A percentile compares a stretch with the other conserved stretches of the same genome.
Conservation (phyloP, 2,888 invertebrate genomes). For the Nomada ferruginata region DNA sequence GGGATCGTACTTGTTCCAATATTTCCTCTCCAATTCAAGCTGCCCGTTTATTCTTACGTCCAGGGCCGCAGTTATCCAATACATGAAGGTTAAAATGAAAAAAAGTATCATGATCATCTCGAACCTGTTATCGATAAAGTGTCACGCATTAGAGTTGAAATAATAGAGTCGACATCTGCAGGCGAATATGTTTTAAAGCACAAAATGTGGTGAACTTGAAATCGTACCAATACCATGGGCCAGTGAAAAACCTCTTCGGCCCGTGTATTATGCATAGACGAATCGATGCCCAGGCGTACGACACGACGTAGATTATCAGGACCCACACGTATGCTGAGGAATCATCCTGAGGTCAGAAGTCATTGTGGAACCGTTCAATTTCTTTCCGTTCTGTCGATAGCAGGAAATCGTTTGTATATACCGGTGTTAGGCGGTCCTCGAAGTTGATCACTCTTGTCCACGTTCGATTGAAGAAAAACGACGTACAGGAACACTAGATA, state of each 20-base stretch:
- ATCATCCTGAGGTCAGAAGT: slow-evolving; percentile 33
- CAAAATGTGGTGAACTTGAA: background rate
- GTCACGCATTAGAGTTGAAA: background rate
- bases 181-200: too few species aligned
- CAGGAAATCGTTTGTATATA: slow-evolving; percentile 42
- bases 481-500: slow-evolving; percentile 88
- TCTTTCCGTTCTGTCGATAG: background rate
- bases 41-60: slow-evolving; percentile 85
- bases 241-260: slow-evolving; percentile 85
- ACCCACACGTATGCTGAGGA: slow-evolving; percentile 77
- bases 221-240: slow-evolving; percentile 86
- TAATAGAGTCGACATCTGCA: background rate
- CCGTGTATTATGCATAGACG: slow-evolving; percentile 87
- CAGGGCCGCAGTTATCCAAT: slow-evolving; percentile 87
- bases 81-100: slow-evolving; percentile 87
- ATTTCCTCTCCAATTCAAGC: slow-evolving; percentile 86
- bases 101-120: slow-evolving; percentile 87
- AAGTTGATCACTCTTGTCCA: slow-evolving; percentile 86
- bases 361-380: background rate
- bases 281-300: slow-evolving; percentile 86
- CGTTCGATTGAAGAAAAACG: slow-evolving; percentile 87
- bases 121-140: slow-evolving; percentile 77
- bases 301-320: slow-evolving; percentile 85
- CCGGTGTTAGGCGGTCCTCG: slow-evolving; percentile 87
- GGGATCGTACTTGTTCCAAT: slow-evolving; percentile 88